Evolutionary conservation across 92 coral and sea anemone species (phyloP), one percentile per base, ranked within the genome.

Genomic region (Phenganax stokvisi): DNA sequence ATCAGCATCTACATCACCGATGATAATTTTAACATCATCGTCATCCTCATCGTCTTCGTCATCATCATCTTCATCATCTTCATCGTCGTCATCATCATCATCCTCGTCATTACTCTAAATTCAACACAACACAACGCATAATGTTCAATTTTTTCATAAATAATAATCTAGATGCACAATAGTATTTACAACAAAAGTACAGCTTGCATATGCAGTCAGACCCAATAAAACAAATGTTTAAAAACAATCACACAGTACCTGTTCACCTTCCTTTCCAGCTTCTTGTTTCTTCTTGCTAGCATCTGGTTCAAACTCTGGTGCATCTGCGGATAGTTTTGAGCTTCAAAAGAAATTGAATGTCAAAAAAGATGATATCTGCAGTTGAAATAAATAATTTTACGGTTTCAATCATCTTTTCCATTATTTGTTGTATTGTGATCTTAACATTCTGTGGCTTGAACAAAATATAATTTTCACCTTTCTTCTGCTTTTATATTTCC

Each of bases 1-100:
- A 27, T 91, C 84, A 52, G 98, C 90, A 85, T 92, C 91, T 74
- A 94, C 92, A 84, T 94, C 98, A 53, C 92, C 98, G 83, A 94
- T 94, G 15, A 96, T 94, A 74, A 94, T 96, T 76, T 94, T 96
- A 8, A 94, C 98, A 75, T 94, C 98, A 84, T 94, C 98, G 15
- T 94, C 98, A 10, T 94, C 98, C 16, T 94, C 98, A 52, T 94
- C 98, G 57, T 94, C 98, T 37, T 93, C 97, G 64, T 94, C 98
- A 57, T 92, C 97, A 44, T 92, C 97, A 0, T 91, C 97, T 10
- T 92, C 96, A 11, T 88, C 90, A 12, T 79, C 83, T 5, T 76
- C 80, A 57, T 76, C 80, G 7, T 79, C 83, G 1, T 79, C 83
- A 25, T 79, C 83, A 3, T 76, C 81, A 30, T 79, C 89, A 54